These are phyloP conservation scores for Neoascia interrupta DNA, from an alignment of 2,888 invertebrate species.

Conservation along the genomic window DNA sequence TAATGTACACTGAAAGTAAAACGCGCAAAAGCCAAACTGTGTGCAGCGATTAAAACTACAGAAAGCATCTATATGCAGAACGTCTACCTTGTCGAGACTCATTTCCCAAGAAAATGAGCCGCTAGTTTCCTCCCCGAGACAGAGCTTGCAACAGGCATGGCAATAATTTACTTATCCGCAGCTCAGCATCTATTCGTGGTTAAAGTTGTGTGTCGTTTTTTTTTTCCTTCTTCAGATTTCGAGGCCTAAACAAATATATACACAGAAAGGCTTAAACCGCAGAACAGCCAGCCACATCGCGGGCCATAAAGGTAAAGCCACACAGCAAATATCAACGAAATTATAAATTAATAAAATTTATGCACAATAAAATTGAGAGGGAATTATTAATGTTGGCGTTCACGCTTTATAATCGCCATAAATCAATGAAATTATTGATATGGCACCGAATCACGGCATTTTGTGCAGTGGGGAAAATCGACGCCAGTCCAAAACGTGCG, in stretches of 20 bases:
- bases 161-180: slow-evolving; percentile 70
- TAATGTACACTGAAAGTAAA: slow-evolving; percentile 48
- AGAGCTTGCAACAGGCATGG: slow-evolving; percentile 60
- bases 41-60: slow-evolving; percentile 60
- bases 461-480: slow-evolving; percentile 67
- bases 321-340: slow-evolving; percentile 78
- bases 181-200: slow-evolving; percentile 66
- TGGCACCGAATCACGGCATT: slow-evolving; percentile 72
- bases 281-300: slow-evolving; percentile 12
- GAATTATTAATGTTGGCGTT: slow-evolving; percentile 80
- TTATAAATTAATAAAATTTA: slow-evolving; percentile 81
- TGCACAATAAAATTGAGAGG: slow-evolving; percentile 80
- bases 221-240: slow-evolving; percentile 17
- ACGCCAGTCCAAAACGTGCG: slow-evolving; percentile 53
- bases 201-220: slow-evolving; percentile 28
- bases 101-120: slow-evolving; percentile 68
- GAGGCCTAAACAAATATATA: slow-evolving; percentile 14
- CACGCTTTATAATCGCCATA: slow-evolving; percentile 80
- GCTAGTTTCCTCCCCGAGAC: slow-evolving; percentile 45
- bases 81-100: slow-evolving; percentile 15
- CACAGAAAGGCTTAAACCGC: slow-evolving; percentile 3
- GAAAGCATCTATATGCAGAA: slow-evolving; percentile 33
- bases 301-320: slow-evolving; percentile 38
- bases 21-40: slow-evolving; percentile 36
- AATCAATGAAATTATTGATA: slow-evolving; percentile 78